These are phyloP conservation scores for Ophioninae sp. DNA, from an alignment of 2,888 invertebrate genomes.

Conservation along the genomic window DNA sequence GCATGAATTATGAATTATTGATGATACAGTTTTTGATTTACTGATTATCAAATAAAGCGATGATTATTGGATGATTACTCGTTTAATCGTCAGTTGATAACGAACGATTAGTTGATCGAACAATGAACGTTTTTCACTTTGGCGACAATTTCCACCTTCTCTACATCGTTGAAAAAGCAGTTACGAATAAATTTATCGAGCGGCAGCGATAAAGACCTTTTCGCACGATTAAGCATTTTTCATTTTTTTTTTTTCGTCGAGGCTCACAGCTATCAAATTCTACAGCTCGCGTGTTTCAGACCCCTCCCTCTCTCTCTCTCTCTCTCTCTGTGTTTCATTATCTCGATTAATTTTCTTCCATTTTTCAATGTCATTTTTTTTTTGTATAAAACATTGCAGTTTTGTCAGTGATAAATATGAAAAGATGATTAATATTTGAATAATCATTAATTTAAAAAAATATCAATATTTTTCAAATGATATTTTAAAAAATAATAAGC, in stretches of 20 bases:
- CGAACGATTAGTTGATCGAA: background rate
- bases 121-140: background rate
- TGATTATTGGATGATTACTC: background rate
- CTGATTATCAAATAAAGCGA: no score
- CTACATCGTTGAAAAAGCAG: background rate
- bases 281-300: background rate
- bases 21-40: no score
- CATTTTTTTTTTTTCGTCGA: background rate
- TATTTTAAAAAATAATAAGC: no score
- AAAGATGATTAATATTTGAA: no score
- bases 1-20: no score
- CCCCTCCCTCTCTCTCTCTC: background rate
- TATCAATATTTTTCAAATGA: no score
- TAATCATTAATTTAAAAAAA: no score
- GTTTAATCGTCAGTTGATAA: background rate
- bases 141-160: background rate
- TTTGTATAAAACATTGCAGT: no score
- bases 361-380: background rate
- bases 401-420: no score
- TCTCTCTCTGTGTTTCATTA: no score
- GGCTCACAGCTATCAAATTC: background rate
- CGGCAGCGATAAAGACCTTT: background rate
- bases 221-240: conserved; percentile 5
- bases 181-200: background rate
- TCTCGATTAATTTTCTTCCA: background rate